Conservation (phyloP, 92 coral and sea anemone species). For the Hydrozoanthus gracilis region DNA sequence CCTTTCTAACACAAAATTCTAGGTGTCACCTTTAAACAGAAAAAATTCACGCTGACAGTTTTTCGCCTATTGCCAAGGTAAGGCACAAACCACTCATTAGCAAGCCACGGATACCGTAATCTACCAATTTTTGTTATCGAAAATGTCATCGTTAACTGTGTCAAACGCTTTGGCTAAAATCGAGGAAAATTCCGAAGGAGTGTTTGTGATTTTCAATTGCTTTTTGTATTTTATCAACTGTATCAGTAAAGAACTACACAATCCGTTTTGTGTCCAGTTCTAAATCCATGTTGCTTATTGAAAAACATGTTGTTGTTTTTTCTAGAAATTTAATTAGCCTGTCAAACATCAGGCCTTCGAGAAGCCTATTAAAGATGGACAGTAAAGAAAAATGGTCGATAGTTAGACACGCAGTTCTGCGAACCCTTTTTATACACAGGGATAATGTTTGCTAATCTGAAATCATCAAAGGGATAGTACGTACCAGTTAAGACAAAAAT, state of each 20-base stretch:
- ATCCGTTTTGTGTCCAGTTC: slow-evolving; percentile 54
- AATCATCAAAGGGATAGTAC: too few relatives aligned
- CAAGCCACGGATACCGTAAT: slow-evolving; percentile 60
- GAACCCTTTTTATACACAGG: background rate
- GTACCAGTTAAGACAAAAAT: too few relatives aligned
- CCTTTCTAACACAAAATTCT: too few relatives aligned
- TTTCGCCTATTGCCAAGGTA: slow-evolving; percentile 51
- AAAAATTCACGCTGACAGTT: slow-evolving; percentile 49
- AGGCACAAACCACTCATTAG: slow-evolving; percentile 51
- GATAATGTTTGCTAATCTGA: too few relatives aligned
- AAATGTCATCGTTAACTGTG: slow-evolving; percentile 49
- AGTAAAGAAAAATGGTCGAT: slow-evolving; percentile 59
- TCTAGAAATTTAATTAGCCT: slow-evolving; percentile 43
- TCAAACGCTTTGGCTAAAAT: slow-evolving; percentile 53
- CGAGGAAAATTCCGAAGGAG: slow-evolving; percentile 66
- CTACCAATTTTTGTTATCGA: slow-evolving; percentile 50
- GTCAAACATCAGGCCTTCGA: slow-evolving; percentile 35
- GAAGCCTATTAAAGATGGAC: slow-evolving; percentile 49
- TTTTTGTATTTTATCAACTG: slow-evolving; percentile 60
- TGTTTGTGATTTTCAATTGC: slow-evolving; percentile 60
- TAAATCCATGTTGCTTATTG: slow-evolving; percentile 35
- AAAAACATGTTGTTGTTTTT: slow-evolving; percentile 30
- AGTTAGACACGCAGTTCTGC: slow-evolving; percentile 46
- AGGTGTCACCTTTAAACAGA: too few relatives aligned
- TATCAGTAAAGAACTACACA: too few relatives aligned